Evolutionary conservation across 2,113 vertebrate genomes (phyloP).

Genomic region (Myrmecophaga tridactyla): DNA sequence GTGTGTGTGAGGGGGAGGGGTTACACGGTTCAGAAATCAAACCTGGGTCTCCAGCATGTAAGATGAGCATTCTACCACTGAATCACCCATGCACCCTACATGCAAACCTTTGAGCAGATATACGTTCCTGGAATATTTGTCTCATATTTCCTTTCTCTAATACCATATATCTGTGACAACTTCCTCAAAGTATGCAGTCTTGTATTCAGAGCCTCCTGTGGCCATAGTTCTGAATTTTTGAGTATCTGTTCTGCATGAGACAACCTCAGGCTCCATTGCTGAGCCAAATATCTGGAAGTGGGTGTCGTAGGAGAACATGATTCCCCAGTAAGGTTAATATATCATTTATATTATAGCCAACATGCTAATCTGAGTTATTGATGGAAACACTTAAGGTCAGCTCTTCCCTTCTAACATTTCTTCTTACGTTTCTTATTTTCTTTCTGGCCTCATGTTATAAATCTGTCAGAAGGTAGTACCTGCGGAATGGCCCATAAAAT

Average conservation of each 20-base stretch:
- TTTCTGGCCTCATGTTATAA: not conserved
- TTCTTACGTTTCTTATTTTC: not conserved
- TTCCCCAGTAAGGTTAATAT: not conserved
- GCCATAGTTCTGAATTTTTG: rapidly evolving
- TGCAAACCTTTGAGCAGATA: rapidly evolving
- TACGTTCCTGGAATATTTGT: rapidly evolving
- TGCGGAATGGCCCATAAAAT: rapidly evolving
- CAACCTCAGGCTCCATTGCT: not conserved
- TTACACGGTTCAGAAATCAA: no score
- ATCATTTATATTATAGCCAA: not conserved
- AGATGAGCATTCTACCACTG: no score
- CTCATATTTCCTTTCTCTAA: not conserved
- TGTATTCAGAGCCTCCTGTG: not conserved
- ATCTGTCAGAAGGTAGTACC: not conserved
- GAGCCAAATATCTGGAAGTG: not conserved
- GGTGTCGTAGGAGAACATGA: not conserved
- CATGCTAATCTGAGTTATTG: not conserved
- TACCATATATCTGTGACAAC: rapidly evolving
- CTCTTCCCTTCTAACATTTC: not conserved
- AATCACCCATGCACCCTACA: no score
- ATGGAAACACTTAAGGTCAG: not conserved
- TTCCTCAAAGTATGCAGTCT: rapidly evolving
- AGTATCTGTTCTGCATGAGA: not conserved
- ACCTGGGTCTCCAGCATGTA: no score
- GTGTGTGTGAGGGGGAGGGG: no score